Conservation (phyloP, 1,140 invertebrate genomes). For the Formica selysi region DNA sequence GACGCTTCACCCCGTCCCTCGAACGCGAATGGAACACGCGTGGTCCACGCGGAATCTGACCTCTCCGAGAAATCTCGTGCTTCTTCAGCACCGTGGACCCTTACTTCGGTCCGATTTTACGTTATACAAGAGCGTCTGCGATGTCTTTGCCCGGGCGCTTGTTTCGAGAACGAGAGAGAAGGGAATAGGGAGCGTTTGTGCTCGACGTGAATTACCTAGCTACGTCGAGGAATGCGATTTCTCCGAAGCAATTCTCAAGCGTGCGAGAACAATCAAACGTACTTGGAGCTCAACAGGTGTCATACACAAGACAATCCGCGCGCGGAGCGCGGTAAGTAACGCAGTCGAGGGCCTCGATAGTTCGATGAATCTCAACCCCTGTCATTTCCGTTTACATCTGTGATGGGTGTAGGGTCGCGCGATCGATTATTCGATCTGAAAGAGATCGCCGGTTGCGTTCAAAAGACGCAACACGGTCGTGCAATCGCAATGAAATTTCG, state of each 20-base stretch:
- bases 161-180: too few species aligned
- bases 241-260: slow-evolving; percentile 8
- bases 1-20: not conserved
- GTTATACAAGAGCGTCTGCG: too few species aligned
- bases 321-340: slow-evolving; percentile 72
- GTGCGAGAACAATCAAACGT: slow-evolving; percentile 74
- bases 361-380: slow-evolving; percentile 22
- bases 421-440: slow-evolving; percentile 72
- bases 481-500: too few species aligned
- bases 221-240: slow-evolving; percentile 2
- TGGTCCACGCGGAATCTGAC: not conserved
- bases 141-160: too few species aligned
- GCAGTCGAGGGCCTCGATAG: slow-evolving; percentile 52
- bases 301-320: slow-evolving; percentile 80
- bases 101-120: too few species aligned
- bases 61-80: not conserved
- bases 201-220: slow-evolving; percentile 4
- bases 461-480: slow-evolving; percentile 6
- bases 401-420: not conserved
- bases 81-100: too few species aligned
- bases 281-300: slow-evolving; percentile 85
- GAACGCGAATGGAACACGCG: too few species aligned
- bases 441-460: slow-evolving; percentile 23
- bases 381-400: not conserved
- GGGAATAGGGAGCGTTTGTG: not conserved